These are phyloP conservation scores for Arbacia lixula DNA, from an alignment of 53 echinoderm and acorn worm species.

Conservation along the genomic window DNA sequence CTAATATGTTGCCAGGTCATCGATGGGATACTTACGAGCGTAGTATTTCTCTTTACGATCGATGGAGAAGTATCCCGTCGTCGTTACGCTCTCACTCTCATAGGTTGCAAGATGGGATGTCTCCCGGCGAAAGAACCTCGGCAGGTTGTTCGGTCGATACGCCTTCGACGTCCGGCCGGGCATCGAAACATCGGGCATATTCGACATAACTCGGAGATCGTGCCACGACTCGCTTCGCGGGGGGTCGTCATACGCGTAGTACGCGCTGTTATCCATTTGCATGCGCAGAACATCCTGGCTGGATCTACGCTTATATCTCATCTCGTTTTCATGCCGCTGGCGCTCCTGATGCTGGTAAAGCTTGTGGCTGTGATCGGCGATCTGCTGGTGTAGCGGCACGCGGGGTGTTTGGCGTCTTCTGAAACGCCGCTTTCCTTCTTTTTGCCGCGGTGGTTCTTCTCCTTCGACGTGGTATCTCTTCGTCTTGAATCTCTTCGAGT, in stretches of 20 bases:
- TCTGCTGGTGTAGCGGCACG: slow-evolving; percentile 2
- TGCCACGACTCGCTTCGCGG: slow-evolving; percentile 33
- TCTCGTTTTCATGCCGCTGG: not conserved
- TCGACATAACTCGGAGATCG: slow-evolving; percentile 8
- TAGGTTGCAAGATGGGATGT: not conserved
- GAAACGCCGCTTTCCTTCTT: not conserved
- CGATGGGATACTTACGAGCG: slow-evolving; percentile 4
- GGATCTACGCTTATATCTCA: not conserved
- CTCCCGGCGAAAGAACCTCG: not conserved
- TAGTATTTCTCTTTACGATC: not conserved
- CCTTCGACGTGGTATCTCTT: slow-evolving; percentile 36
- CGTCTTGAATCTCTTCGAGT: slow-evolving; percentile 31
- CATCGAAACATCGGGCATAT: not conserved
- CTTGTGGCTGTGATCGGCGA: slow-evolving; percentile 34
- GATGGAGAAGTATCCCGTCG: slow-evolving; percentile 30
- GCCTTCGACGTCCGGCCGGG: not conserved
- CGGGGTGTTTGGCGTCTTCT: not conserved
- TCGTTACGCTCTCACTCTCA: not conserved
- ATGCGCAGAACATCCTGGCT: slow-evolving; percentile 10
- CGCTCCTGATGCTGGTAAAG: not conserved
- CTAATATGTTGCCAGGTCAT: too few species aligned
- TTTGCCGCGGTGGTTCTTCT: not conserved
- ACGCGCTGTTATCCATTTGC: not conserved
- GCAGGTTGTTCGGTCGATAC: not conserved
- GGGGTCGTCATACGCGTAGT: not conserved